Conservation (phyloP, 1,140 invertebrate species). For the Solenopsis fugax region DNA sequence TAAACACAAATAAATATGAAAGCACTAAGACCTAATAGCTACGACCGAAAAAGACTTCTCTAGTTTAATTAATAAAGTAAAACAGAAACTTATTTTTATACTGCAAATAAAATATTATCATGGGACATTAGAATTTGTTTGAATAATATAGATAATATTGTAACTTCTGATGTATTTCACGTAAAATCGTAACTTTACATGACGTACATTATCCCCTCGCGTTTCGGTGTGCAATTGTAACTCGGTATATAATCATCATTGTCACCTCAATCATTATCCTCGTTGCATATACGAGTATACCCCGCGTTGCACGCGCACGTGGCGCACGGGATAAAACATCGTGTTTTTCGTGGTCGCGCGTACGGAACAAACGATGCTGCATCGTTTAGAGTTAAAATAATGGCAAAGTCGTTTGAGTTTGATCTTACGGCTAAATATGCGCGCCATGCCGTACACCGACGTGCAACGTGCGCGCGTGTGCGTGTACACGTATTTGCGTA, state of each 20-base stretch:
- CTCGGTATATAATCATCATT: not conserved
- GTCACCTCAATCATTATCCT: constrained; percentile 24
- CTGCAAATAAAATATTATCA: not conserved
- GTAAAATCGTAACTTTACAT: not conserved
- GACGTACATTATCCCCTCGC: too few species aligned
- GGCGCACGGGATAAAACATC: not conserved
- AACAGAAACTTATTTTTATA: not conserved
- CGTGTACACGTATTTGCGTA: not conserved
- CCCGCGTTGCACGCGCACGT: not conserved
- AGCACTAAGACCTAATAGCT: too few species aligned
- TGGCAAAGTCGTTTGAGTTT: constrained; percentile 46
- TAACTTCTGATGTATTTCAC: not conserved
- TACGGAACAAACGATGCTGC: not conserved
- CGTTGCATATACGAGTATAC: not conserved
- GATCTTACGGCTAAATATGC: constrained; percentile 52
- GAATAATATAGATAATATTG: not conserved
- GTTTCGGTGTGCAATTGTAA: not conserved
- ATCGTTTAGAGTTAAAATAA: constrained; percentile 40
- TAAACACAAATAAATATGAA: too few species aligned
- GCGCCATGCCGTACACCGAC: not conserved
- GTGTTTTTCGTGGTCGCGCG: not conserved
- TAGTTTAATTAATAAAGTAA: too few species aligned
- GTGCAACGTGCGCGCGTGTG: not conserved
- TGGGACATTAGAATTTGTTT: not conserved
- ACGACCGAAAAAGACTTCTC: too few species aligned